Conservation (phyloP, 2,888 invertebrate genomes). For the Cosmia trapezina region DNA sequence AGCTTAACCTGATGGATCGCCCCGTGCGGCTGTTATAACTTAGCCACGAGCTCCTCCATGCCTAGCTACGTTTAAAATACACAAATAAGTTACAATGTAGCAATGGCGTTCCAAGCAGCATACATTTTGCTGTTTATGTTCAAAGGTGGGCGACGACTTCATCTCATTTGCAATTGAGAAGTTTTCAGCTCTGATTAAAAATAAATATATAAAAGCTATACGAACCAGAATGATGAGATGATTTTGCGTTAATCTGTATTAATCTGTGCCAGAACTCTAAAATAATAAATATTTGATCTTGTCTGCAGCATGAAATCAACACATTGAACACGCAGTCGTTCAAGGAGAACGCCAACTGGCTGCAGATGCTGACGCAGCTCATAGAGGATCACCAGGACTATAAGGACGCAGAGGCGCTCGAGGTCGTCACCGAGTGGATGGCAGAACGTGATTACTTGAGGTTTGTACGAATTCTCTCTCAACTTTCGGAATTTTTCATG, state of each 20-base stretch:
- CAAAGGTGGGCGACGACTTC: background rate
- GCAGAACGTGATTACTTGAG: conserved; percentile 94
- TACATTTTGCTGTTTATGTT: no score
- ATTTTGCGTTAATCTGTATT: no score
- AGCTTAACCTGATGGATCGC: no score
- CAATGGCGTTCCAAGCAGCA: background rate
- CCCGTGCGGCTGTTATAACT: no score
- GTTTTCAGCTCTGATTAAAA: background rate
- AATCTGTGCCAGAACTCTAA: no score
- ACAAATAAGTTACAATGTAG: no score
- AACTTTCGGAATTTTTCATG: background rate
- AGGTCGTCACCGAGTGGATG: conserved; percentile 94
- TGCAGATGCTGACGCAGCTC: conserved; percentile 96
- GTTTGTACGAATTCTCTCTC: conserved; percentile 76
- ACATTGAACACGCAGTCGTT: conserved; percentile 95
- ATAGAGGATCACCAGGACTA: conserved; percentile 97
- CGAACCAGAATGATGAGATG: no score
- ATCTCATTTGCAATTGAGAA: background rate
- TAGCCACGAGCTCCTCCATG: no score
- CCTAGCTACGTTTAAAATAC: no score
- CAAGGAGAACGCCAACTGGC: conserved; percentile 97
- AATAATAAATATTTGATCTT: background rate
- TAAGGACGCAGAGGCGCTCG: conserved; percentile 92
- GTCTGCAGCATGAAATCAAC: conserved; percentile 95
- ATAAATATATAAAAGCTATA: background rate